Base-by-base conservation (phyloP, 2,113 vertebrate genomes). In the Plotosus lineatus region DNA sequence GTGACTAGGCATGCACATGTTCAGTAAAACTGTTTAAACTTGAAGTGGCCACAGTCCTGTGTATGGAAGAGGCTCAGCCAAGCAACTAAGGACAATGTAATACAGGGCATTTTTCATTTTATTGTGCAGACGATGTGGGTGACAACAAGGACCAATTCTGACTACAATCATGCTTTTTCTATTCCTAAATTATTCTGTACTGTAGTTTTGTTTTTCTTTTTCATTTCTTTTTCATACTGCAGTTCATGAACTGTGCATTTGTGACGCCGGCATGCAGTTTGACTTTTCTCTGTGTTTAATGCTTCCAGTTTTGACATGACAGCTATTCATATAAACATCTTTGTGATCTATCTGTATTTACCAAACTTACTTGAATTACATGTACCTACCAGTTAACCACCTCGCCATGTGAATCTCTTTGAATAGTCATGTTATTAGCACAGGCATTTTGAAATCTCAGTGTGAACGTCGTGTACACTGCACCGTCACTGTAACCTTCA, bases 331-430 rank as follows among this genome's bases (percentile, higher is more conserved):
- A 48, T 60, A 60, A 58, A 60, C 6, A 38, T 12, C 28, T 66
- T 56, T 48, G 40, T 72, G 66, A 68, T 80, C 42, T 68, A 44
- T 80, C 55, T 73, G 68, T 80, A 50, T 56, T 38, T 55, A 42
- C 26, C 38, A 10, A 60, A 58, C 51, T 58, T 79, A 53, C 63
- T 69, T 79, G 63, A 66, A 79, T 23, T 31, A 51, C 90, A 91
- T 87, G 90, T 90, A 93, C 90, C 90, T 74, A 85, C 87, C 90
- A 90, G 90, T 88, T 92, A 92, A 89, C 90, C 92, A 91, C 92
- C 92, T 92, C 92, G 92, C 90, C 75, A 31, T 51, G 53, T 60
- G 68, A 48, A 31, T 53, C 58, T 53, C 17, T 61, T 77, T 55
- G 48, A 72, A 81, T 72, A 56, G 33, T 72, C 51, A 61, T 66